phyloP scores from a whole-genome alignment of 2,113 vertebrate species.

The Gavia stellata region DNA sequence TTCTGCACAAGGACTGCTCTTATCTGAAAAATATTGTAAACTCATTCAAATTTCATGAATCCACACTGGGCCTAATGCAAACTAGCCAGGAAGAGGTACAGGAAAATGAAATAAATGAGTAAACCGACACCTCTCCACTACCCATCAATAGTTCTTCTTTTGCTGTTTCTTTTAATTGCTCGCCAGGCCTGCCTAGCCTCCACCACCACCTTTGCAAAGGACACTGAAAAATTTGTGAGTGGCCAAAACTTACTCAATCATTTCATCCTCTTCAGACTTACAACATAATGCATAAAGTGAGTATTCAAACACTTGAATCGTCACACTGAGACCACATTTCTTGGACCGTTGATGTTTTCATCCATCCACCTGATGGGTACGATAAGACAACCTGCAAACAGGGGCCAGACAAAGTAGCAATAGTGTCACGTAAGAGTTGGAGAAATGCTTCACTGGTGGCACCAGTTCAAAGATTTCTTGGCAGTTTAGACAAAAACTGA shows the following conservation, averaged over 20 bases:
- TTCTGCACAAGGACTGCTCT: neutral
- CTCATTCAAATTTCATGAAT: constrained; percentile 39
- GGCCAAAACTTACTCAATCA: neutral
- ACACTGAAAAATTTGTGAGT: neutral
- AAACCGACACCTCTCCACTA: neutral
- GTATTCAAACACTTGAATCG: neutral
- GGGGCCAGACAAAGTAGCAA: neutral
- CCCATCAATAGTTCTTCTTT: neutral
- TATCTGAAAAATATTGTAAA: constrained; percentile 3
- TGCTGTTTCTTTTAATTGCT: neutral
- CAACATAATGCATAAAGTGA: neutral
- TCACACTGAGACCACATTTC: neutral
- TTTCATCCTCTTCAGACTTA: neutral
- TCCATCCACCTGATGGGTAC: neutral
- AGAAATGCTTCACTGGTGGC: neutral
- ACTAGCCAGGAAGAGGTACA: neutral
- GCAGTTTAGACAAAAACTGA: neutral
- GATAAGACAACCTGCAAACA: neutral
- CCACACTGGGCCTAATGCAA: neutral
- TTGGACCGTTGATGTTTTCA: neutral
- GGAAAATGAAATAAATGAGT: neutral
- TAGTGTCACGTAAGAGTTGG: neutral
- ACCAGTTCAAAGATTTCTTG: neutral
- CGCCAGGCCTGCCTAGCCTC: neutral
- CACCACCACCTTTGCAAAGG: neutral